phyloP scores from a whole-genome alignment of 2,797 vertebrate genomes.

The Tokudaia tokunoshimensis region DNA sequence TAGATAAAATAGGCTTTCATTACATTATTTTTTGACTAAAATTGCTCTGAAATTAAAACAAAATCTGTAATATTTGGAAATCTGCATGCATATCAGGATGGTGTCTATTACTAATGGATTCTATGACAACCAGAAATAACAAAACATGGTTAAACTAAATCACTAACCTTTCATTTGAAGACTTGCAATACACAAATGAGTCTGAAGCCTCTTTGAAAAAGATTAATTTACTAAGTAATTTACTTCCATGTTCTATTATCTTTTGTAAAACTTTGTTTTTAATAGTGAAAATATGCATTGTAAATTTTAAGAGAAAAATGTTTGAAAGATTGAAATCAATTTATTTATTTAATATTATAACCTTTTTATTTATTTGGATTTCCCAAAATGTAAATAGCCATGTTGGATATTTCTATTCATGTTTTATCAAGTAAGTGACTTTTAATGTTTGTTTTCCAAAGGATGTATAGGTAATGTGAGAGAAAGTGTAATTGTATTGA shows the following conservation, averaged over 20 bases:
- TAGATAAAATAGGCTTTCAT: not conserved
- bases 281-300: not conserved
- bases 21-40: not conserved
- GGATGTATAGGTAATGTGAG: not conserved
- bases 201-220: not conserved
- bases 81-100: too few relatives aligned
- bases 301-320: not conserved
- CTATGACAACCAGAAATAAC: not conserved
- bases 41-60: not conserved
- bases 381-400: not conserved
- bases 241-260: not conserved
- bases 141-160: not conserved
- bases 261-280: not conserved
- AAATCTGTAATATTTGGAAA: not conserved
- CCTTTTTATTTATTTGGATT: not conserved
- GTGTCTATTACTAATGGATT: not conserved
- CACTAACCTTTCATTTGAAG: not conserved
- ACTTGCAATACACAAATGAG: not conserved
- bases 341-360: not conserved
- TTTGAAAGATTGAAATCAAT: not conserved
- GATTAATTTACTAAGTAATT: not conserved
- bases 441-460: not conserved
- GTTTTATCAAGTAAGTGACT: not conserved
- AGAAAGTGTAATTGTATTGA: not conserved
- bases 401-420: not conserved